Base-by-base conservation (phyloP, 2,888 invertebrate genomes). In the Euphydryas editha region DNA sequence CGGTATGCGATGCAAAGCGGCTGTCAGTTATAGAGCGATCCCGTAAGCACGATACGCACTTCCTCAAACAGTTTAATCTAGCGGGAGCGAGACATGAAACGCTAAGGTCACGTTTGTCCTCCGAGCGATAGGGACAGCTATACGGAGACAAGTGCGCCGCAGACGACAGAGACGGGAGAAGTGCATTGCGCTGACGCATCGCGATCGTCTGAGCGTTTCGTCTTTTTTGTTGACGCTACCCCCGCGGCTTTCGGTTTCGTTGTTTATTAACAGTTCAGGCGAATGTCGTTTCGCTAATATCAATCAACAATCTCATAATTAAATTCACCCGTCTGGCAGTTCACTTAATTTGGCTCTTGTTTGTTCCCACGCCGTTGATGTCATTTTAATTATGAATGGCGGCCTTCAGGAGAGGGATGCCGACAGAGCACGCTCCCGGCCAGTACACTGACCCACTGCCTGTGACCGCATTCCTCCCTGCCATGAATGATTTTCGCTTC, bases 341-440 rank as follows among this genome's bases (percentile, higher is more conserved):
- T 88, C 85, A 80, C 75, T 81, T 80, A 71, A 83, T 80, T 84
- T 83, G 87, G 82, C 84, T 87, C 87, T 88, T 85, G 83, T 81
- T 76, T 80, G 86, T 91, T 92, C 91, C 89, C 91, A 91, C 91
- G 90, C 86, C 83, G 86, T 89, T 91, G 88, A 90, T 90, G 89
- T 90, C 89, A 87, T 87, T 88, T 89, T 87, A 86, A 89, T 90
- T 87, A 88, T 87, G 85, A 86, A 83, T 83, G 85, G 81, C 77
- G 83, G 80, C 84, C 82, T 79, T 76, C 77, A 78, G 75, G 76
- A 80, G 79, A 82, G 81, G 82, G 81, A 76, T 82, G 79, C 77
- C 73, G 76, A 75, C 77, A 73, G 72, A 62, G 62, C 65, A 65
- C 73, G 71, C 76, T 78, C 81, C 80, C 76, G 75, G 71, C 78